Base-by-base conservation (phyloP, 2,113 vertebrate genomes). In the Paedocypris sp. region DNA sequence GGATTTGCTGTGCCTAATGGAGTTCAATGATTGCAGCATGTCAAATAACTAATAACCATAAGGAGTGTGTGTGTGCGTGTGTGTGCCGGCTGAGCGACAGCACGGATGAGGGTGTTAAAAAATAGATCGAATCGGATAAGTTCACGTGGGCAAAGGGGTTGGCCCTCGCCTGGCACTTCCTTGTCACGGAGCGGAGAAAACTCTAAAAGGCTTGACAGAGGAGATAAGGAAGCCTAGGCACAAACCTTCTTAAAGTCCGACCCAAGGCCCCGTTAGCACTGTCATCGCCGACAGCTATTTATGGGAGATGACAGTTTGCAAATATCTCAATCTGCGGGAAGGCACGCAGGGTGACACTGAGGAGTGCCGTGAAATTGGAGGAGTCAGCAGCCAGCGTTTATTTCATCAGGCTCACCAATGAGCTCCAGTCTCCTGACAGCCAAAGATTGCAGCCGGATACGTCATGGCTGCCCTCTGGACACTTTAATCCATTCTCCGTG, bases 271-370 rank as follows among this genome's bases (percentile, higher is more conserved):
- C 49, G 46, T 53, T 16, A 53, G 76, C 75, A 68, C 77, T 83
- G 82, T 90, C 89, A 87, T 76, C 87, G 80, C 82, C 83, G 81
- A 87, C 80, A 86, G 89, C 89, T 90, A 89, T 93, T 95, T 92
- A 94, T 94, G 83, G 86, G 89, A 90, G 88, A 89, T 93, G 93
- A 93, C 94, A 94, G 90, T 91, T 94, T 92, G 89, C 90, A 97
- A 94, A 96, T 93, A 93, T 97, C 91, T 97, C 92, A 93, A 90
- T 97, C 93, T 91, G 83, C 79, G 79, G 80, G 83, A 86, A 89
- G 89, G 81, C 85, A 83, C 82, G 74, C 67, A 78, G 77, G 82
- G 87, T 91, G 92, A 93, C 89, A 88, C 80, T 62, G 82, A 89
- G 81, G 80, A 89, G 83, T 76, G 73, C 77, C 70, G 71, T 86